Evolutionary conservation across 2,113 vertebrate species (phyloP).

Genomic region (Puntigrus tetrazona): DNA sequence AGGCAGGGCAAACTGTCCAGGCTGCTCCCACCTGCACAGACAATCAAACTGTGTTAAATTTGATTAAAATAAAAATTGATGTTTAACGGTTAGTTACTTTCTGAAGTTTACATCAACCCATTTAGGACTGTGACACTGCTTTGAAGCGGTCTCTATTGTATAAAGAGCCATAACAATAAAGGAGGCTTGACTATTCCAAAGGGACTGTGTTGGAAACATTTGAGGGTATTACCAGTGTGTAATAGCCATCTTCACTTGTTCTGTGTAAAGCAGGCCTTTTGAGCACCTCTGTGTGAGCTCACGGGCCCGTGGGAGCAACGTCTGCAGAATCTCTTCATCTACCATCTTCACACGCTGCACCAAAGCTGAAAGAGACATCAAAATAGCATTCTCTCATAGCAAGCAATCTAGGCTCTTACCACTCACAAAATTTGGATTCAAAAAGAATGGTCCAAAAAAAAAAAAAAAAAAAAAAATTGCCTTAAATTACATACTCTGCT

Average conservation of each 20-base stretch:
- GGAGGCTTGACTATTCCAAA: neutral
- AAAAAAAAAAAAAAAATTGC: neutral
- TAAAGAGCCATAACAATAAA: no score
- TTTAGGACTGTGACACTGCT: no score
- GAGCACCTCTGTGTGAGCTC: conserved; percentile 64
- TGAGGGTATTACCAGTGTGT: conserved; percentile 73
- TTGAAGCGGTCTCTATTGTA: no score
- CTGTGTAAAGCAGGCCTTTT: conserved; percentile 65
- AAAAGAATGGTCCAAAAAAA: neutral
- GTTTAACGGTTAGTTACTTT: no score
- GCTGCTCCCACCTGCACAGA: conserved; percentile 79
- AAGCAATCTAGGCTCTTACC: neutral
- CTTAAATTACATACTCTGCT: conserved; percentile 69
- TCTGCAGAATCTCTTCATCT: conserved; percentile 68
- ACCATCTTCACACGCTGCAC: conserved; percentile 65
- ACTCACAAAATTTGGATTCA: neutral
- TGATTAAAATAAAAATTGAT: no score
- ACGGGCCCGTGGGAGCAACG: conserved; percentile 69
- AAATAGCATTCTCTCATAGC: neutral
- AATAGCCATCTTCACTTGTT: conserved; percentile 69
- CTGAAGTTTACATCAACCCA: no score
- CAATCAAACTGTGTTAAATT: no score
- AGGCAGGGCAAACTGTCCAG: conserved; percentile 74
- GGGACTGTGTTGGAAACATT: neutral
- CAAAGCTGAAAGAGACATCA: conserved; percentile 64